Percentiles rank a stretch among this genome's conserved stretches.
Conservation (phyloP, 92 coral and sea anemone species). For the Parazoanthus darwini region DNA sequence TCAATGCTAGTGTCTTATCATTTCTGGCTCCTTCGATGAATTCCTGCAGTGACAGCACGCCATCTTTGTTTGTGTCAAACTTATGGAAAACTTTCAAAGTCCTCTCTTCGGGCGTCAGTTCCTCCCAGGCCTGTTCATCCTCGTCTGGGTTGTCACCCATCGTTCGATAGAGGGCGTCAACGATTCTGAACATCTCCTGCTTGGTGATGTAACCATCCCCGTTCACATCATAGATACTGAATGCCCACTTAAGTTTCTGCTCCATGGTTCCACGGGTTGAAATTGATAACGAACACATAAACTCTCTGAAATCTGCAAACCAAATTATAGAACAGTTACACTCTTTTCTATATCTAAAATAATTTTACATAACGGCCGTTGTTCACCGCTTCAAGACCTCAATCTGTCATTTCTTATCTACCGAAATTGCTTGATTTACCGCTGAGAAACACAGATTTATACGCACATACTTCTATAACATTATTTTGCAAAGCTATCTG, state of each 20-base stretch:
- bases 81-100: slow-evolving; percentile 86
- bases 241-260: slow-evolving; percentile 95
- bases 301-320: slow-evolving; percentile 89
- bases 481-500: too few relatives aligned
- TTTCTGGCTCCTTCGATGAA: slow-evolving; percentile 92
- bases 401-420: too few relatives aligned
- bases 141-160: slow-evolving; percentile 76
- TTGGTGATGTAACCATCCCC: slow-evolving; percentile 96
- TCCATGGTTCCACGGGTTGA: slow-evolving; percentile 98
- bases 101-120: slow-evolving; percentile 88
- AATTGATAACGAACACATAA: slow-evolving; percentile 95
- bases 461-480: too few relatives aligned
- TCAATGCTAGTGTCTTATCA: slow-evolving; percentile 91
- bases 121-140: slow-evolving; percentile 78
- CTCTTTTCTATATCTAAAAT: neutral
- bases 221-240: slow-evolving; percentile 93
- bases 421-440: too few relatives aligned
- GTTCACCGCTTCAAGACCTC: too few relatives aligned
- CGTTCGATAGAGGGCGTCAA: slow-evolving; percentile 87
- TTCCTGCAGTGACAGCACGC: slow-evolving; percentile 88
- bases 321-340: neutral
- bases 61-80: slow-evolving; percentile 93
- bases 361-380: neutral
- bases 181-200: slow-evolving; percentile 95
- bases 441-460: too few relatives aligned